Base-by-base conservation (phyloP, 2,797 vertebrate genomes). In the Coilia nasus region DNA sequence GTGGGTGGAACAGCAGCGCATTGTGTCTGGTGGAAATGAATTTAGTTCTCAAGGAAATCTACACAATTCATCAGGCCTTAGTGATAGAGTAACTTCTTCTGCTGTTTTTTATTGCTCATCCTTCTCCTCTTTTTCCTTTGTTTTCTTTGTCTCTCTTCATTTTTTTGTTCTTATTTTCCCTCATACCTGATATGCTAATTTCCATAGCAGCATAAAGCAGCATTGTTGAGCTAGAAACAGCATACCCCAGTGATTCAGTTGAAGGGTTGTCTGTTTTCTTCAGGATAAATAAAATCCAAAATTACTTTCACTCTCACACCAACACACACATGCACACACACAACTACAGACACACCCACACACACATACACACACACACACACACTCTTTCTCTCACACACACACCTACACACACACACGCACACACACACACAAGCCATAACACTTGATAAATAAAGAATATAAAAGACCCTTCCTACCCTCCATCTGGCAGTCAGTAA, bases 311-410 rank as follows among this genome's bases (percentile, higher is more conserved):
- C 83, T 84, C 59, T 31, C 0, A 17, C 23, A 19, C 82, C 50
- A 44, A 81, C 56, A 44, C 28, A 60, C 62, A 60, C 82, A 85
- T 21, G 83, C 81, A 64, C 19, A 84, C 64, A 12, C 6, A 41
- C 25, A 71, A 78, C 67, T 78, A 78, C 47, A 59, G 5, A 28
- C 12, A 54, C 3, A 6, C 60, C 81, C 60, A 75, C 47, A 10
- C 78, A 87, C 67, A 62, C 50, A 0, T 67, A 78, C 60, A 85
- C 86, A 88, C 85, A 86, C 47, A 75, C 81, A 54, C 62, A 60
- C 59, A 21, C 59, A 21, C 59, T 21, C 59, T 1, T 10, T 4
- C 46, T 4, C 46, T 4, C 46, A 47, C 46, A 47, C 62, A 64
- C 23, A 28, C 23, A 64, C n/a, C 2, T 21, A 64, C 4, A 64